Conservation (phyloP, 2,113 vertebrate genomes). For the Carlito syrichta region DNA sequence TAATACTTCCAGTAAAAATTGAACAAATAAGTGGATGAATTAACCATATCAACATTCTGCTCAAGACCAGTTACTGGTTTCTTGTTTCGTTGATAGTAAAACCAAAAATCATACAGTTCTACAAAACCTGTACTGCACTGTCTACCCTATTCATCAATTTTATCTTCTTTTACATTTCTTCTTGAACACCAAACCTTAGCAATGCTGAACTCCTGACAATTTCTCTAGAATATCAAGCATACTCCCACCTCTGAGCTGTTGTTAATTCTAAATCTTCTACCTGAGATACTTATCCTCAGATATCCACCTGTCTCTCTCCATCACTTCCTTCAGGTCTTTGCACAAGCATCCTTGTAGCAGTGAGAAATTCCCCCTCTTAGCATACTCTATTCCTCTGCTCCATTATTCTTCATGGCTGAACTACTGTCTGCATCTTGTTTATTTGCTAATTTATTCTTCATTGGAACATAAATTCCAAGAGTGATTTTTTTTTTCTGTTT, state of each 20-base stretch:
- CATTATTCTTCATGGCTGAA: not conserved
- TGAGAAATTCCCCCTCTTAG: not conserved
- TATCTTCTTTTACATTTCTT: not conserved
- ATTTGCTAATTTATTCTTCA: not conserved
- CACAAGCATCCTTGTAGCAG: not conserved
- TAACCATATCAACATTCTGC: not conserved
- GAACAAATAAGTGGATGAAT: not conserved
- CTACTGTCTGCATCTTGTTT: not conserved
- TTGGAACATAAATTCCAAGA: not conserved
- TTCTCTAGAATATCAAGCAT: not conserved
- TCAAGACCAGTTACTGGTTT: not conserved
- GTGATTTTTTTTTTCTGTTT: not conserved
- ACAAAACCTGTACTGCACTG: not conserved
- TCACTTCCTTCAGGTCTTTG: not conserved
- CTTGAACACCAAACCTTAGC: not conserved
- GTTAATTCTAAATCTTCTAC: not conserved
- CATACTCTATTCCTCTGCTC: not conserved
- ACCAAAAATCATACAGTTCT: not conserved
- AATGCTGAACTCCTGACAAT: not conserved
- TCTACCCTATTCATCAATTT: not conserved
- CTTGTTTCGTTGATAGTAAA: not conserved
- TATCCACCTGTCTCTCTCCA: not conserved
- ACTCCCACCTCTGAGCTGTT: not conserved
- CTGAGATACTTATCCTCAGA: not conserved
- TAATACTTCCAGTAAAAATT: not conserved